Conservation (phyloP, 2,888 invertebrate species). For the Scelioninae gen. 1 region DNA sequence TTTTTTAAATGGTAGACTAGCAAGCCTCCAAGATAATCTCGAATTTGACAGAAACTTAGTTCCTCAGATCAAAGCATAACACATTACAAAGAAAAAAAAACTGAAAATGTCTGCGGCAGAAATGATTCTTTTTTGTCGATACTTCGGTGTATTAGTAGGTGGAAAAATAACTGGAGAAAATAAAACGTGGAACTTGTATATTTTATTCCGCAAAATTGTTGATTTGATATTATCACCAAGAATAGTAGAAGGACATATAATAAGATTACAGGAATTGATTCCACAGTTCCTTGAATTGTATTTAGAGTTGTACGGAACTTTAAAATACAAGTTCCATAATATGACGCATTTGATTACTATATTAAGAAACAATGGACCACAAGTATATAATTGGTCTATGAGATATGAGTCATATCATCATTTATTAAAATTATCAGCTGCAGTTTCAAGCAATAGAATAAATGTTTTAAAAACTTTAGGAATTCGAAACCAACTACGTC, state of each 20-base stretch:
- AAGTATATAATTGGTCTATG: slow-evolving; percentile 33
- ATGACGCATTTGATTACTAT: slow-evolving; percentile 13
- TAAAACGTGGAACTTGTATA: slow-evolving; percentile 55
- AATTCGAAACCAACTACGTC: slow-evolving; percentile 32
- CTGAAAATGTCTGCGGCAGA: slow-evolving; percentile 52
- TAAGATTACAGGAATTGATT: slow-evolving; percentile 26
- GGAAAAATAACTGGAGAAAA: slow-evolving; percentile 36
- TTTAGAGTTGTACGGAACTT: slow-evolving; percentile 9
- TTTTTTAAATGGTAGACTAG: slow-evolving; percentile 41
- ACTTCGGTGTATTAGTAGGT: slow-evolving; percentile 51
- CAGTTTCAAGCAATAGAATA: slow-evolving; percentile 40
- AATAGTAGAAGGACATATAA: slow-evolving; percentile 46
- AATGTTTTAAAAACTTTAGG: slow-evolving; percentile 57
- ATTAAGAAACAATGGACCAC: slow-evolving; percentile 51
- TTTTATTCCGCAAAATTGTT: slow-evolving; percentile 50
- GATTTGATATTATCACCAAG: slow-evolving; percentile 45
- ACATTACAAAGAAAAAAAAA: slow-evolving; percentile 37
- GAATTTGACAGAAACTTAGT: slow-evolving; percentile 37
- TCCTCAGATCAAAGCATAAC: slow-evolving; percentile 38
- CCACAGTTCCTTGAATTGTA: slow-evolving; percentile 45
- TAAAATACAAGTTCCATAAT: slow-evolving; percentile 56
- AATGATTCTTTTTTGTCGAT: slow-evolving; percentile 44
- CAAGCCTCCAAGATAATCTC: slow-evolving; percentile 6
- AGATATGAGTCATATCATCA: slow-evolving; percentile 53
- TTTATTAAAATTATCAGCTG: slow-evolving; percentile 36